phyloP scores from a whole-genome alignment of 2,113 vertebrate species.

The Ahaetulla prasina region DNA sequence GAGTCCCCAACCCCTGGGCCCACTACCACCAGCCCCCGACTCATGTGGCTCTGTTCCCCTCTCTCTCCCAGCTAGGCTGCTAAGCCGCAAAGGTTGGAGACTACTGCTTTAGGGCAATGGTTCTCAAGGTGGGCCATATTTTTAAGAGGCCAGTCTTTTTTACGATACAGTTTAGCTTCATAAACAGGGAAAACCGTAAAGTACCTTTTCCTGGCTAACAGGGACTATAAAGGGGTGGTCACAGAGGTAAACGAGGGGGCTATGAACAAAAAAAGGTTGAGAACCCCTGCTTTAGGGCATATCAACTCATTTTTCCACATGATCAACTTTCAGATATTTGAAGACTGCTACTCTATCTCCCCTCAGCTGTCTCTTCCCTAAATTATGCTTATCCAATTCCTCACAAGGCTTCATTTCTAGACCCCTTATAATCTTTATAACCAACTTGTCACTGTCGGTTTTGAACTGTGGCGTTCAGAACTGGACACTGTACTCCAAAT shows the following conservation, averaged over 20 bases:
- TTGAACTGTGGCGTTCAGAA: not conserved
- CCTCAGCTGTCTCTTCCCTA: not conserved
- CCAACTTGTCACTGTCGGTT: not conserved
- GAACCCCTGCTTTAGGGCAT: not conserved
- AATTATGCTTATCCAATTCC: not conserved
- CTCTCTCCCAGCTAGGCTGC: no score
- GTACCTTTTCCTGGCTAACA: not conserved
- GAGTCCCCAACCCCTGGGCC: no score
- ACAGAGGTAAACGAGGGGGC: not conserved
- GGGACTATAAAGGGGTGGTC: not conserved
- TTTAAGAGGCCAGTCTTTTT: not conserved
- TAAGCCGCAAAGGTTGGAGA: no score
- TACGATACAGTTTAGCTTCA: not conserved
- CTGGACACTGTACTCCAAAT: not conserved
- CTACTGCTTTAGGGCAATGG: not conserved
- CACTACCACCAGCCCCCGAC: no score
- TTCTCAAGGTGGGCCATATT: not conserved
- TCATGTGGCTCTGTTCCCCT: no score
- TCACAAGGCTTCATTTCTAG: not conserved
- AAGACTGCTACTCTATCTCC: not conserved
- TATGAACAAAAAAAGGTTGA: not conserved
- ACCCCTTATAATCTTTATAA: not conserved
- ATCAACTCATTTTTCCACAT: not conserved
- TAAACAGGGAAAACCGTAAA: not conserved
- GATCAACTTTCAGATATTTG: not conserved